phyloP scores from a whole-genome alignment of 2,797 vertebrate genomes.

The Halcyon chelicuti region DNA sequence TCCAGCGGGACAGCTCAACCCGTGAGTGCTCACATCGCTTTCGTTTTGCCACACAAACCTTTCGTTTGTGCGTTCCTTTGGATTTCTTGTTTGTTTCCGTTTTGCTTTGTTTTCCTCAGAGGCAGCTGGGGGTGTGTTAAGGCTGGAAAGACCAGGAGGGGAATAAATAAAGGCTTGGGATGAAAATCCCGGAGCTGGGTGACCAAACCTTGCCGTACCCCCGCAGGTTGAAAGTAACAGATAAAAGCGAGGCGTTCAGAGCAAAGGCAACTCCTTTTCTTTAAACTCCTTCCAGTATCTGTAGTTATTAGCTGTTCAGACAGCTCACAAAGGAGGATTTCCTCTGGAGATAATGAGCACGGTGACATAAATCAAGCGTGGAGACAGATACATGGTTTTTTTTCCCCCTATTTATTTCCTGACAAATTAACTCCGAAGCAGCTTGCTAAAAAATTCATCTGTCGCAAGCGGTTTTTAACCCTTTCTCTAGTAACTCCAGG shows the following conservation, averaged over 20 bases:
- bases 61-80: no score
- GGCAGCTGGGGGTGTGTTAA: neutral
- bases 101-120: no score
- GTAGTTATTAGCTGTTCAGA: neutral
- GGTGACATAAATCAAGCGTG: neutral
- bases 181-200: neutral
- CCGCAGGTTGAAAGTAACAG: neutral
- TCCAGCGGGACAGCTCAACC: neutral
- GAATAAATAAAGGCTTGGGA: neutral
- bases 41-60: neutral
- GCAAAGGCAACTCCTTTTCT: constrained; percentile 1
- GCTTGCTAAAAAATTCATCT: neutral
- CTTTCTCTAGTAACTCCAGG: neutral
- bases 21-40: neutral
- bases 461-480: neutral
- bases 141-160: neutral
- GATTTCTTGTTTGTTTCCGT: no score
- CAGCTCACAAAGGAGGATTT: constrained; percentile 12
- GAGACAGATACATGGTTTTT: neutral
- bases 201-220: neutral
- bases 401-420: neutral
- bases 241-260: constrained; percentile 35
- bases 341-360: neutral
- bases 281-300: constrained; percentile 16
- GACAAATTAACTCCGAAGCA: neutral